Evolutionary conservation across 2,797 vertebrate genomes (phyloP).

Genomic region (Acipenser transmontanus): DNA sequence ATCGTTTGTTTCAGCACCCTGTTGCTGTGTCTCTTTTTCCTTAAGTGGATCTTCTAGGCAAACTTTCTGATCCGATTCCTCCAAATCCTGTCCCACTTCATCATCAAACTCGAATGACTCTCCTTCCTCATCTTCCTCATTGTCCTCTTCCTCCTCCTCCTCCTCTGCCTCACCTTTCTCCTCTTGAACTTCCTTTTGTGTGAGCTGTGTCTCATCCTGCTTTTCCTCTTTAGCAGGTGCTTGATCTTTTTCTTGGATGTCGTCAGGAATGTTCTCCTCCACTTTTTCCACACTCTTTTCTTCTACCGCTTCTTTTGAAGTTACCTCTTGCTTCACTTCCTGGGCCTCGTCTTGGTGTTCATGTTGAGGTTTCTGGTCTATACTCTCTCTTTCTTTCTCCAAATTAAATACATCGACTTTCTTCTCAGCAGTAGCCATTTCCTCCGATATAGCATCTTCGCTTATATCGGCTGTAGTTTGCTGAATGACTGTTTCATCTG

Average conservation of each 20-base stretch:
- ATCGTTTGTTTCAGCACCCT: slow-evolving; percentile 7
- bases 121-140: slow-evolving; percentile 39
- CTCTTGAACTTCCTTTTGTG: slow-evolving; percentile 1
- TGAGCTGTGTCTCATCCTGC: background rate
- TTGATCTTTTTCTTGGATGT: background rate
- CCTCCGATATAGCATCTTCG: background rate
- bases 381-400: background rate
- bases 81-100: slow-evolving; percentile 30
- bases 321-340: slow-evolving; percentile 6
- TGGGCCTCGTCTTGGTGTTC: background rate
- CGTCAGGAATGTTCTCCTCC: too few relatives aligned
- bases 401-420: background rate
- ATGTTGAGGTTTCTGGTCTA: slow-evolving; percentile 10
- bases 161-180: slow-evolving; percentile 15
- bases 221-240: slow-evolving; percentile 1
- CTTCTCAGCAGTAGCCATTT: background rate
- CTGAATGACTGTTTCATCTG: too few relatives aligned
- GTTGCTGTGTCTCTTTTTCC: slow-evolving; percentile 12
- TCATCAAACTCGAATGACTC: slow-evolving; percentile 53
- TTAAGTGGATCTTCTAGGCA: slow-evolving; percentile 11
- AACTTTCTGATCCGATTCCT: slow-evolving; percentile 18
- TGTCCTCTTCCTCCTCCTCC: slow-evolving; percentile 23
- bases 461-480: background rate
- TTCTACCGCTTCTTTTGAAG: too few relatives aligned
- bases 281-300: too few relatives aligned